These are phyloP conservation scores for Drosophila melanosoma DNA, from an alignment of 2,888 invertebrate genomes.

Conservation along the genomic window DNA sequence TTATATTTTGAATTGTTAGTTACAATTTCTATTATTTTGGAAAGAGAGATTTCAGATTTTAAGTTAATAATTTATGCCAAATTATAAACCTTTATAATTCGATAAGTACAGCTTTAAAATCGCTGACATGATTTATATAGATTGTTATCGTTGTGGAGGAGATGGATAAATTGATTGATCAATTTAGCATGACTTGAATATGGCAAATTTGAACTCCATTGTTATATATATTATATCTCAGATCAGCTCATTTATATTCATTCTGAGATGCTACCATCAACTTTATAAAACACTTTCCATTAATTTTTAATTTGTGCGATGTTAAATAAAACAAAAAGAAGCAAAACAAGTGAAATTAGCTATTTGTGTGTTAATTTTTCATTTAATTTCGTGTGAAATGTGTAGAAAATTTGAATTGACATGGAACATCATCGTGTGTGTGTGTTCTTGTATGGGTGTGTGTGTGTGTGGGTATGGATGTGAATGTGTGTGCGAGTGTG, in stretches of 20 bases:
- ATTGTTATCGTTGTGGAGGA: too few relatives aligned
- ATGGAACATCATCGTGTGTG: background rate
- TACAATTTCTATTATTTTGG: too few relatives aligned
- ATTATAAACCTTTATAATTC: too few relatives aligned
- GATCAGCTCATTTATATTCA: background rate
- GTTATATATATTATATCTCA: background rate
- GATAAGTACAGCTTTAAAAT: too few relatives aligned
- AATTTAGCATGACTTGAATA: background rate
- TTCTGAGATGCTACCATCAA: background rate
- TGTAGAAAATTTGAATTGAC: slow-evolving; percentile 22
- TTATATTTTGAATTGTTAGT: background rate
- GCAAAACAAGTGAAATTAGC: slow-evolving; percentile 31
- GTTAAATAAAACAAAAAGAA: background rate
- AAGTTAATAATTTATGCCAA: too few relatives aligned
- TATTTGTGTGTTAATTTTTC: slow-evolving; percentile 44
- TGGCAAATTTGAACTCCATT: background rate
- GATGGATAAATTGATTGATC: too few relatives aligned
- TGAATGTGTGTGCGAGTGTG: background rate
- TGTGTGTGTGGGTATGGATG: background rate
- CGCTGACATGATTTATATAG: too few relatives aligned
- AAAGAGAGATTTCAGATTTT: too few relatives aligned
- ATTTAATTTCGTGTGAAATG: slow-evolving; percentile 21
- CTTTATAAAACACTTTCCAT: background rate
- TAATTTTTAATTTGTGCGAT: background rate
- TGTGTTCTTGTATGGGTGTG: background rate